Percentiles rank a stretch among this genome's conserved stretches.
These are phyloP conservation scores for Cephonodes hylas DNA, from an alignment of 2,888 invertebrate genomes.

Conservation along the genomic window DNA sequence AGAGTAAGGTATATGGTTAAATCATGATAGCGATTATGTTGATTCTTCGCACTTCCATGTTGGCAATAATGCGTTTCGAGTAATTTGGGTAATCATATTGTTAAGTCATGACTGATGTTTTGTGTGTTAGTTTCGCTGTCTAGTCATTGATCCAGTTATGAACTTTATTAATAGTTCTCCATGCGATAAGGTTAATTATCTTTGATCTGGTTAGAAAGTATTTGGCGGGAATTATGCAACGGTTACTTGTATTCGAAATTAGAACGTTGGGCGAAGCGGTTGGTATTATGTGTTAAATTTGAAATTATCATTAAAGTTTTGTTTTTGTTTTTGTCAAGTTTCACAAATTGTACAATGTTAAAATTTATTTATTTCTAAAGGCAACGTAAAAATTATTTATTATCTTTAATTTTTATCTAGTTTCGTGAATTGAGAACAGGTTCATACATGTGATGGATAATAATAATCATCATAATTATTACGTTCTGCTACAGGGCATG, in stretches of 20 bases:
- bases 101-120: conserved; percentile 33
- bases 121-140: conserved; percentile 4
- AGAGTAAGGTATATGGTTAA: too few relatives aligned
- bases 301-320: background rate
- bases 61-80: conserved; percentile 20
- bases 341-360: background rate
- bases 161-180: conserved; percentile 29
- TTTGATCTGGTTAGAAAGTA: background rate
- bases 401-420: too few relatives aligned
- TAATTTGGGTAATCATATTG: conserved; percentile 48
- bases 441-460: background rate
- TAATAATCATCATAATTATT: too few relatives aligned
- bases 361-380: background rate
- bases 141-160: conserved; percentile 16
- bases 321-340: background rate
- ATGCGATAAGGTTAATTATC: conserved; percentile 1
- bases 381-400: background rate
- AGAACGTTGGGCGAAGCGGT: background rate
- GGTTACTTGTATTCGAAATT: background rate
- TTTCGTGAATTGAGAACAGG: background rate
- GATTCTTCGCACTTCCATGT: background rate
- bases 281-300: background rate
- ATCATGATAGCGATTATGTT: too few relatives aligned
- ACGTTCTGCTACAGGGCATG: too few relatives aligned
- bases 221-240: background rate